Conservation (phyloP, 1,140 invertebrate species). For the Penaeus chinensis region DNA sequence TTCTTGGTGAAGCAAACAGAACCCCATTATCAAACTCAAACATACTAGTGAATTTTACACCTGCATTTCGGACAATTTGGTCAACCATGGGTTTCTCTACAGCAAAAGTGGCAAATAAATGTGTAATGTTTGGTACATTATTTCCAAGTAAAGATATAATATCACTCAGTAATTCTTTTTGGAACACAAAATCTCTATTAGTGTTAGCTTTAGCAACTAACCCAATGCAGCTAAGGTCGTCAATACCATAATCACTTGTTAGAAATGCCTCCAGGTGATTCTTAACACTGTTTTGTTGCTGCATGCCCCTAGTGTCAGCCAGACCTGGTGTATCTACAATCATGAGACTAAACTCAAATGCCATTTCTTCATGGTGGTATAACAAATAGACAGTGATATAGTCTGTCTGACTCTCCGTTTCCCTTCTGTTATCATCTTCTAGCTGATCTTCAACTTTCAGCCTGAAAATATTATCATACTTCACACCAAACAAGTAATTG, state of each 20-base stretch:
- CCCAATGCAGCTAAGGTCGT: constrained; percentile 49
- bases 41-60: constrained; percentile 37
- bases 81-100: constrained; percentile 46
- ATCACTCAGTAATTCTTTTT: constrained; percentile 37
- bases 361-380: constrained; percentile 45
- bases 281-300: constrained; percentile 33
- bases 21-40: constrained; percentile 54
- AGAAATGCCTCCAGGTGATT: constrained; percentile 25
- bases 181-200: constrained; percentile 42
- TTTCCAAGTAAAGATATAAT: constrained; percentile 41
- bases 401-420: constrained; percentile 54
- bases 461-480: constrained; percentile 35
- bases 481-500: constrained; percentile 32
- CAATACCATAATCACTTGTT: constrained; percentile 44
- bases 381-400: constrained; percentile 39
- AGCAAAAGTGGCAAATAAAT: constrained; percentile 53
- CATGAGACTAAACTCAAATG: constrained; percentile 15
- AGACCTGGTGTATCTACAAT: constrained; percentile 51
- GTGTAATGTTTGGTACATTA: constrained; percentile 45
- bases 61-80: constrained; percentile 42
- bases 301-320: constrained; percentile 40
- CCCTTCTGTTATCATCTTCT: constrained; percentile 6
- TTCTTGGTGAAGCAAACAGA: constrained; percentile 23
- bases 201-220: constrained; percentile 48
- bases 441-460: constrained; percentile 36